Conservation (phyloP, 2,888 invertebrate genomes). For the Eilema depressum region DNA sequence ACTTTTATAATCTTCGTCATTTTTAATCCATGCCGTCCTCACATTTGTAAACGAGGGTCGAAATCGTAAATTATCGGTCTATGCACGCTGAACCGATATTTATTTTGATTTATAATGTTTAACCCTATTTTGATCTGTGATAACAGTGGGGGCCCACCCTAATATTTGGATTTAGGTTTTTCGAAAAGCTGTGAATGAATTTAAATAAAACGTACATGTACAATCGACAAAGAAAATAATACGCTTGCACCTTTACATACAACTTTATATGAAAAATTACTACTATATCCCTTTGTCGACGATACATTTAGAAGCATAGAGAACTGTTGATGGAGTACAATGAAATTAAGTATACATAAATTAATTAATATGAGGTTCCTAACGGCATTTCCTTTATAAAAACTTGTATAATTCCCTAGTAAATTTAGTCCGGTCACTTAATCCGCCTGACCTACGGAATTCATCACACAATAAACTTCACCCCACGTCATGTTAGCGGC, state of each 20-base stretch:
- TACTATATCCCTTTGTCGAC: no score
- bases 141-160: conserved; percentile 48
- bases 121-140: conserved; percentile 59
- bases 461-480: conserved; percentile 1
- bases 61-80: conserved; percentile 77
- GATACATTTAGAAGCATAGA: not conserved
- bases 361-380: not conserved
- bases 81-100: conserved; percentile 64
- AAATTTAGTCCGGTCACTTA: not conserved
- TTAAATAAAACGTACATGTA: not conserved
- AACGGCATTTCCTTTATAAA: not conserved
- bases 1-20: conserved; percentile 50
- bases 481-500: conserved; percentile 13
- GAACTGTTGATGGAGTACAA: not conserved
- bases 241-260: no score
- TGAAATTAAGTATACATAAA: not conserved
- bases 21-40: conserved; percentile 50
- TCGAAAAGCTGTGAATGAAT: conserved; percentile 29
- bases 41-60: conserved; percentile 63
- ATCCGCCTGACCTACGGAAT: not conserved
- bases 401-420: not conserved
- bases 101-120: conserved; percentile 75
- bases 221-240: no score
- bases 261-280: no score
- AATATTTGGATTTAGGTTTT: conserved; percentile 48